Base-by-base conservation (phyloP, 1,140 invertebrate genomes). In the Brachionus rotundiformis region DNA sequence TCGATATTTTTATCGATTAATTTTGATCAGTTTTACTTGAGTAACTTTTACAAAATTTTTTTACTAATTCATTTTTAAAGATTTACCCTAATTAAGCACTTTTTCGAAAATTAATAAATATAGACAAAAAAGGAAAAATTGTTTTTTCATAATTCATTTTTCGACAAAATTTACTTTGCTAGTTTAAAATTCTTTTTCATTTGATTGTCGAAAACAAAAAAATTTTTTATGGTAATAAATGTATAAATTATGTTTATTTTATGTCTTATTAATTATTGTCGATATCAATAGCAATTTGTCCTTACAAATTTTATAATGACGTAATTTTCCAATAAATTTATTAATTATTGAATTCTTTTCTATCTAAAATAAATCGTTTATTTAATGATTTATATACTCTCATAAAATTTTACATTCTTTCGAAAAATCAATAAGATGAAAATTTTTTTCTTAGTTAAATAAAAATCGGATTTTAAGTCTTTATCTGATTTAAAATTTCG, bases 221-320 rank as follows among this genome's bases (percentile, higher is more conserved):
- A 54, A 49, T 54, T 19, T 54, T 54, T 54, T 23, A 54, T 54
- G 47, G 47, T 54, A 54, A 54, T 19, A 54, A 54, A 54, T 54
- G 47, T 54, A 54, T 54, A 54, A 54, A 54, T 54, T 54, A 54
- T 54, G 47, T 19, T 54, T 54, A 54, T 54, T 16, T n/a, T n/a
- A 54, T 54, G 23, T 54, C 2, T 54, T 54, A 6, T 19, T 19
- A 49, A 8, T 54, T 54, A 19, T 23, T 19, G 19, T 54, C 47
- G 47, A 54, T 54, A 54, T 25, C 47, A 54, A 19, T 19, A 19
- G 47, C 47, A 54, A 54, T 19, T 54, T 54, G 16, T 54, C 47
- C 47, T 54, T 54, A 8, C 47, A 54, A 19, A 19, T 54, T 54
- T 54, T 19, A 7, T 7, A 54, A 54, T 54, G 47, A 54, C 47